Evolutionary conservation across 2,797 vertebrate species (phyloP).

Genomic region (Petrocephalus sullivani): DNA sequence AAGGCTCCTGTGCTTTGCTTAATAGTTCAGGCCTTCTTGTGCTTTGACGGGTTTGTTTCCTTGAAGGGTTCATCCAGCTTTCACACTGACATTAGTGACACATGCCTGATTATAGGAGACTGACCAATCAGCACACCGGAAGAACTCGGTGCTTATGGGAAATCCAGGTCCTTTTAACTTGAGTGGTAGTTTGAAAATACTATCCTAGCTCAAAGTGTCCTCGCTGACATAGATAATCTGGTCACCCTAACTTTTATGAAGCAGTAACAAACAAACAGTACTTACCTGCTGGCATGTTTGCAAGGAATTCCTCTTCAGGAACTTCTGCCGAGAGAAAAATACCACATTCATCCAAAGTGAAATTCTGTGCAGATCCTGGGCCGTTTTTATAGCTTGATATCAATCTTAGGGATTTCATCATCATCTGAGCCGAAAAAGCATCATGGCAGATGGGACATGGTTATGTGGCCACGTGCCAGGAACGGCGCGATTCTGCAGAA

Average conservation of each 20-base stretch:
- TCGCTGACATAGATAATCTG: neutral
- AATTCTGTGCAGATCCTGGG: neutral
- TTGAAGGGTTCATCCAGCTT: too few relatives aligned
- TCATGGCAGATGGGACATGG: neutral
- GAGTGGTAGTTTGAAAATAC: neutral
- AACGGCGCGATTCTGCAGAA: too few relatives aligned
- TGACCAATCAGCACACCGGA: neutral
- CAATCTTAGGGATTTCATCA: neutral
- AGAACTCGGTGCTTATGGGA: neutral
- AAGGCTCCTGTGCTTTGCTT: neutral
- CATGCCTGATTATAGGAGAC: neutral
- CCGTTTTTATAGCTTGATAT: neutral
- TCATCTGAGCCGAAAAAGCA: neutral
- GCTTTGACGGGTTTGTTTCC: too few relatives aligned
- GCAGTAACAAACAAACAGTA: neutral
- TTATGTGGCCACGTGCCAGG: neutral
- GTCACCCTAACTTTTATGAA: neutral
- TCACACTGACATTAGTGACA: neutral
- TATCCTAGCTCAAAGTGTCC: neutral
- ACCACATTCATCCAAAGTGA: neutral
- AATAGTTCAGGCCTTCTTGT: too few relatives aligned
- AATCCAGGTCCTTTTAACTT: neutral
- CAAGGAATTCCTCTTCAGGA: conserved; percentile 8
- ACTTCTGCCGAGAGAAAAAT: conserved; percentile 20
- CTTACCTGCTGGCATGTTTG: conserved; percentile 33